phyloP scores from a whole-genome alignment of 64 coral and sea anemone genomes.

The Orbicella faveolata region DNA sequence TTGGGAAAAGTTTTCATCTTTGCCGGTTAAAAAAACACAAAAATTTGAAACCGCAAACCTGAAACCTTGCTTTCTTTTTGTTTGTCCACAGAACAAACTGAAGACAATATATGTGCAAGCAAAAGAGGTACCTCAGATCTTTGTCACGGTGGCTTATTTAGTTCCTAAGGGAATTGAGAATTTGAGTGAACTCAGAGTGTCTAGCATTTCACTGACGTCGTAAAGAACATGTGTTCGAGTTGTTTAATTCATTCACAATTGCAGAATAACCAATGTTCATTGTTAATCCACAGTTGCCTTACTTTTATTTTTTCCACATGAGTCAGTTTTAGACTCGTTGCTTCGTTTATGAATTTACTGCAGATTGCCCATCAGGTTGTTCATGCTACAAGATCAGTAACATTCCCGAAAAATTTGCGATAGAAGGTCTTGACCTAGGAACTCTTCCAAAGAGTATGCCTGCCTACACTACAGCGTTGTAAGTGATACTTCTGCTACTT shows the following conservation, averaged over 20 bases:
- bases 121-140: conserved; percentile 15
- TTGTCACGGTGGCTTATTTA: too few relatives aligned
- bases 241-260: too few relatives aligned
- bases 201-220: too few relatives aligned
- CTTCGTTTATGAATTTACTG: neutral
- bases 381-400: conserved; percentile 12
- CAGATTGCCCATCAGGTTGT: conserved; percentile 27
- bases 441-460: conserved; percentile 3
- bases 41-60: too few relatives aligned
- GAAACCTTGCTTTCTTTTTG: neutral
- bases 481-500: neutral
- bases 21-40: too few relatives aligned
- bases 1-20: too few relatives aligned
- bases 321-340: neutral
- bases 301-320: too few relatives aligned
- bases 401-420: neutral
- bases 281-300: too few relatives aligned
- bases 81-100: conserved; percentile 23
- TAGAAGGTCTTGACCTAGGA: neutral
- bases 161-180: too few relatives aligned
- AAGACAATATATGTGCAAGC: conserved; percentile 3
- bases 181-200: too few relatives aligned
- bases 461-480: conserved; percentile 9
- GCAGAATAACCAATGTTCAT: too few relatives aligned
- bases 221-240: too few relatives aligned